Base-by-base conservation (phyloP, 2,797 vertebrate species). In the Gadopsis marmoratus region DNA sequence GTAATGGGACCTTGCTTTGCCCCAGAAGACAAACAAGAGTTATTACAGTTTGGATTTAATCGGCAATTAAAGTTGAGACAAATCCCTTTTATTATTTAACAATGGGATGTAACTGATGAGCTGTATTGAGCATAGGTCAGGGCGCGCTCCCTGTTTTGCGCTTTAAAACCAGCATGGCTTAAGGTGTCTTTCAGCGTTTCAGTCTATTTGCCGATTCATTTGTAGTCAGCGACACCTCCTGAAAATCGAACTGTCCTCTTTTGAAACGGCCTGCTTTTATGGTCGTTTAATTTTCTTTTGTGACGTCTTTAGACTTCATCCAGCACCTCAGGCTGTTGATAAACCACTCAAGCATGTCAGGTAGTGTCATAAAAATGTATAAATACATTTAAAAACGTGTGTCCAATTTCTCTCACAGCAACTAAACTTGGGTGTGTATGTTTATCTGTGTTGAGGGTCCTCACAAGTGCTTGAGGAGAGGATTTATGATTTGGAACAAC, bases 21-120 rank as follows among this genome's bases (percentile, higher is more conserved):
- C 61, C 39, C 19, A 68, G 3, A 50, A 55, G 54, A 79, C 60
- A 55, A 59, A 78, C 64, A 48, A 72, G 26, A 66, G 48, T 35
- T 58, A 26, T 76, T 66, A 50, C 41, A 58, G 14, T 81, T 81
- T 73, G 19, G 53, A 76, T 73, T 41, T 50, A 66, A 62, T 71
- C 59, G 66, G 4, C 56, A 61, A 10, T 64, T 37, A n/a, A 66
- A 58, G 23, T 56, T 71, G 5, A 14, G 62, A 58, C 17, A 48
- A 66, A 10, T 50, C n/a, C 4, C 4, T 3, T 12, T 17, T 16
- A 7, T 51, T 45, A 39, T 21, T 59, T 12, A 37, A 9, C 31
- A 17, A 4, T 58, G 37, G 6, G n/a, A n/a, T 70, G 16, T 59
- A 48, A 54, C 21, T 19, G 26, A 14, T 74, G 31, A 14, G 64